Conservation (phyloP, 2,888 invertebrate genomes). For the Diabrotica balteata region DNA sequence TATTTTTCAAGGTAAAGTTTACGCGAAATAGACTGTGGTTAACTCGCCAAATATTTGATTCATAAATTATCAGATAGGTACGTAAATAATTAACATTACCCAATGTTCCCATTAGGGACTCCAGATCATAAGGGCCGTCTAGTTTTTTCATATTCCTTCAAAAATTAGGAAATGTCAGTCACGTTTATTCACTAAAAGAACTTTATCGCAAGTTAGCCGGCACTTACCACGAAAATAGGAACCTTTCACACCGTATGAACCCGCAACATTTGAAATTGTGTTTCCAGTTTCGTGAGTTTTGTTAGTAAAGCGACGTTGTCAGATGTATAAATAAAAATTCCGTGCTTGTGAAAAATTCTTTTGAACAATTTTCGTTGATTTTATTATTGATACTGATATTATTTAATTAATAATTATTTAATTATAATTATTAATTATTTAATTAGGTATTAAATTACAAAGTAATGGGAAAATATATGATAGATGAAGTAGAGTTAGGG, state of each 20-base stretch:
- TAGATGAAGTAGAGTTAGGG: too few relatives aligned
- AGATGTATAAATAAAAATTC: background rate
- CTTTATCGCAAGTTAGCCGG: background rate
- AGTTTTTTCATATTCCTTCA: conserved; percentile 5
- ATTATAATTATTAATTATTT: too few relatives aligned
- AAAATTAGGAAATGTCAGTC: background rate
- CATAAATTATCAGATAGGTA: too few relatives aligned
- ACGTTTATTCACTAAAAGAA: conserved; percentile 3
- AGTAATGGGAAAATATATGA: too few relatives aligned
- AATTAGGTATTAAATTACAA: too few relatives aligned
- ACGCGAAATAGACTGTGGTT: too few relatives aligned
- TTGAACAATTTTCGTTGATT: too few relatives aligned
- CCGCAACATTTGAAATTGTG: conserved; percentile 29
- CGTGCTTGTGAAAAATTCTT: too few relatives aligned
- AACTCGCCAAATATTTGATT: too few relatives aligned
- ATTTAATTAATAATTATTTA: too few relatives aligned
- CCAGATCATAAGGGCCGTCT: conserved; percentile 16
- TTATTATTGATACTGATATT: too few relatives aligned
- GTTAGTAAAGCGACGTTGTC: conserved; percentile 26
- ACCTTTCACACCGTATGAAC: conserved; percentile 11
- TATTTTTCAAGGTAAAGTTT: too few relatives aligned
- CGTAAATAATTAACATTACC: conserved; percentile 4
- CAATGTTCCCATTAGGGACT: conserved; percentile 21
- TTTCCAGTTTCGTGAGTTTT: conserved; percentile 34
- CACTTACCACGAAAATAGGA: background rate